Evolutionary conservation across 2,797 vertebrate genomes (phyloP).

Genomic region (Neostethus bicornis): DNA sequence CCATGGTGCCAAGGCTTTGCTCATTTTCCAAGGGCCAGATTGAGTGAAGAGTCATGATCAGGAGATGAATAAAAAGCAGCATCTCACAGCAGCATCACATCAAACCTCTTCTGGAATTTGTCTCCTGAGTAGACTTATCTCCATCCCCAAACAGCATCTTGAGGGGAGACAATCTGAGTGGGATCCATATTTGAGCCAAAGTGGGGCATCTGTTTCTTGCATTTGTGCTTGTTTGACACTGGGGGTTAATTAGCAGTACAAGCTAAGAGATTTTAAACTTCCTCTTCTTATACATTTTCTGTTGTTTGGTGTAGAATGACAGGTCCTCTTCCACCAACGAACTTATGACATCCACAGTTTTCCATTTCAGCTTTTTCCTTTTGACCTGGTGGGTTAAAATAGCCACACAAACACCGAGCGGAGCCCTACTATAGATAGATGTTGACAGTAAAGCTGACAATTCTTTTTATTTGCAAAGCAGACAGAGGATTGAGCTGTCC

Average conservation of each 20-base stretch:
- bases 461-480: conserved; percentile 22
- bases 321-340: background rate
- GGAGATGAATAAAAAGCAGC: conserved; percentile 73
- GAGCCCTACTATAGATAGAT: background rate
- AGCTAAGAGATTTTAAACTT: conserved; percentile 28
- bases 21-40: conserved; percentile 58
- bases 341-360: background rate
- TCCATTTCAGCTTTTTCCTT: background rate
- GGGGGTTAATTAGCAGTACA: conserved; percentile 51
- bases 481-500: conserved; percentile 39
- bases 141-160: conserved; percentile 70
- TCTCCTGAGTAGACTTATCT: conserved; percentile 63
- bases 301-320: conserved; percentile 3
- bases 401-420: background rate
- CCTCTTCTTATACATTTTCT: conserved; percentile 16
- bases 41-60: conserved; percentile 45
- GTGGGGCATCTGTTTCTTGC: conserved; percentile 53
- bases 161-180: conserved; percentile 66
- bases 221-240: conserved; percentile 58
- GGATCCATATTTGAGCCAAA: conserved; percentile 53
- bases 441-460: conserved; percentile 2
- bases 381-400: background rate
- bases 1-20: conserved; percentile 71
- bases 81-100: conserved; percentile 71
- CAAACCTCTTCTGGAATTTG: conserved; percentile 73